phyloP scores from a whole-genome alignment of 35 echinoderm and acorn worm genomes.

The Ptychodera flava region DNA sequence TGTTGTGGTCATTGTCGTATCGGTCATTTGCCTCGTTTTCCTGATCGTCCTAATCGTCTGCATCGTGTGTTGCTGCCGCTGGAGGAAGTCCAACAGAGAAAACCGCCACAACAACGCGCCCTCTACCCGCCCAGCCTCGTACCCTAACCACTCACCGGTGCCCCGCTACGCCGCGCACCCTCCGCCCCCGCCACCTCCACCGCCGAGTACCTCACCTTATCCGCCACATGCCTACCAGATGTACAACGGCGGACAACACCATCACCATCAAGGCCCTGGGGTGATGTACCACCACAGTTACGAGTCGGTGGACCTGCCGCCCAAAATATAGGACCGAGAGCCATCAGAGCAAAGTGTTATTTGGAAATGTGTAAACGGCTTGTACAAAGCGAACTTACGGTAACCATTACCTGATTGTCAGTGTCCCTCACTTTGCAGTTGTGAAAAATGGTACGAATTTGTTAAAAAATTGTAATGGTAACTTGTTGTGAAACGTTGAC shows the following conservation, averaged over 20 bases:
- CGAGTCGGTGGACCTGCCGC: background rate
- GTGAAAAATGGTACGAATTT: too few relatives aligned
- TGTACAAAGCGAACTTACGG: too few relatives aligned
- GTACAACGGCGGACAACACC: background rate
- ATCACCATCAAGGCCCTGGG: background rate
- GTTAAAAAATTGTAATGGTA: too few relatives aligned
- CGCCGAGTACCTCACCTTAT: background rate
- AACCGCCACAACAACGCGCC: background rate
- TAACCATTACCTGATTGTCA: too few relatives aligned
- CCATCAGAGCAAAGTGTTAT: too few relatives aligned
- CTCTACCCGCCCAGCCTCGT: background rate
- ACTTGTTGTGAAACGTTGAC: too few relatives aligned
- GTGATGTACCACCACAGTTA: background rate
- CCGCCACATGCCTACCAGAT: background rate
- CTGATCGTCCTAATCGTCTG: background rate
- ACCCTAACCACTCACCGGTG: background rate
- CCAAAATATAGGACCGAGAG: background rate
- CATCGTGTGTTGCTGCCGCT: background rate
- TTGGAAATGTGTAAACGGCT: too few relatives aligned
- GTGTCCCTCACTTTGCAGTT: too few relatives aligned
- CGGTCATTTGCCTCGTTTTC: background rate
- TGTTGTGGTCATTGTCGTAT: background rate
- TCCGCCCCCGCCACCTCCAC: background rate
- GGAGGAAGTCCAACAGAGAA: background rate
- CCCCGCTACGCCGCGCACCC: background rate